These are phyloP conservation scores for Ariopsis seemanni DNA, from an alignment of 2,113 vertebrate species.

Conservation along the genomic window DNA sequence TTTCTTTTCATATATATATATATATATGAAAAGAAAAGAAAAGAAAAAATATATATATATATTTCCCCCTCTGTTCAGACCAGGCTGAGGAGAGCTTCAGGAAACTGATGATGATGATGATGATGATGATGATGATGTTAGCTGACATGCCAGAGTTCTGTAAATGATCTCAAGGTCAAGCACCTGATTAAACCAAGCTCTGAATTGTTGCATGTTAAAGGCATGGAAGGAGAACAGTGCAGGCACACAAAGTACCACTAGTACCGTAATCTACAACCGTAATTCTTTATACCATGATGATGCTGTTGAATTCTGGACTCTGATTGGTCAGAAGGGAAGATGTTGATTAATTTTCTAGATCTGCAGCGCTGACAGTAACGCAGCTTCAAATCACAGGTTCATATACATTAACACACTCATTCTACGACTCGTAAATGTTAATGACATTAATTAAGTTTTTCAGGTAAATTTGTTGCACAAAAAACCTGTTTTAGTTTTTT, in stretches of 20 bases:
- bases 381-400: neutral
- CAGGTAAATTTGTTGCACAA: neutral
- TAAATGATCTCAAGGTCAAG: constrained; percentile 66
- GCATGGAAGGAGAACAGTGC: constrained; percentile 18
- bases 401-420: neutral
- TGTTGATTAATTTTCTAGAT: neutral
- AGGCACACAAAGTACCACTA: constrained; percentile 13
- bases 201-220: constrained; percentile 21
- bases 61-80: constrained; percentile 23
- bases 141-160: constrained; percentile 67
- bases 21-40: no score
- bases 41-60: no score
- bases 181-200: constrained; percentile 61
- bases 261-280: neutral
- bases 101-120: constrained; percentile 43
- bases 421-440: neutral
- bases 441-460: neutral
- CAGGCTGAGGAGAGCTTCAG: constrained; percentile 18
- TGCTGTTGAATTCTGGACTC: neutral
- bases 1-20: neutral
- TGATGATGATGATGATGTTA: constrained; percentile 53
- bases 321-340: neutral
- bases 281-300: neutral
- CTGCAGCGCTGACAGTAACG: neutral
- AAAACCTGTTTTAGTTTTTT: neutral